Evolutionary conservation across 2,113 vertebrate genomes (phyloP), one percentile per base, ranked within the genome.

Genomic region (Hirundichthys speculiger): DNA sequence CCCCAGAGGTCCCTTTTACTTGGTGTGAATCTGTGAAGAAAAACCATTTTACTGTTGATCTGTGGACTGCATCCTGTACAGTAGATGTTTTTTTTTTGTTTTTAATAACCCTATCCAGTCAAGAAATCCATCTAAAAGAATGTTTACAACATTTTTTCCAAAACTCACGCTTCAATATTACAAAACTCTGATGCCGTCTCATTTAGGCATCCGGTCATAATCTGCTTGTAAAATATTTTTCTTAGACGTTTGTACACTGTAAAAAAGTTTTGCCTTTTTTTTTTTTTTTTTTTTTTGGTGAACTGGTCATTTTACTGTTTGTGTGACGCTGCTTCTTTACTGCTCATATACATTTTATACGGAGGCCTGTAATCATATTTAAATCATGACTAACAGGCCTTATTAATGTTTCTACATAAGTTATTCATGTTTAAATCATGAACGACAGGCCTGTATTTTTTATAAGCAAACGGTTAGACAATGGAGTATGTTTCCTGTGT

Each of bases 391-490:
- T 91, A 91, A 89, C 86, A 85, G 89, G 89, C 89, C 89, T 91
- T 91, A 91, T 85, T 69, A 70, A 60, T 84, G 72, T 89, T 87
- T 86, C 77, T 88, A 85, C 73, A 60, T 83, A 46, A 40, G 88
- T 91, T 91, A 89, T 87, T 91, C 88, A 91, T 91, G 86, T 91
- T 89, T 91, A 90, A 91, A 91, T 91, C 82, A 91, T 91, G 89
- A 91, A 91, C 48, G 83, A 87, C 89, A 91, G 89, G 89, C 89
- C 89, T 87, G 82, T 85, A 87, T 87, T 87, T 87, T 88, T 74
- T 85, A 84, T 75, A 72, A 69, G 40, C 39, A 14, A 73, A 59
- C 9, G 27, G 62, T 75, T 54, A 20, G 13, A 46, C 51, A 50
- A 58, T 14, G 22, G 62, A 46, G 68, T 60, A 15, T 71, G 47